Percentiles rank a stretch among this genome's conserved stretches.
Evolutionary conservation across 2,113 vertebrate genomes (phyloP).

Genomic region (Amazona vittata): DNA sequence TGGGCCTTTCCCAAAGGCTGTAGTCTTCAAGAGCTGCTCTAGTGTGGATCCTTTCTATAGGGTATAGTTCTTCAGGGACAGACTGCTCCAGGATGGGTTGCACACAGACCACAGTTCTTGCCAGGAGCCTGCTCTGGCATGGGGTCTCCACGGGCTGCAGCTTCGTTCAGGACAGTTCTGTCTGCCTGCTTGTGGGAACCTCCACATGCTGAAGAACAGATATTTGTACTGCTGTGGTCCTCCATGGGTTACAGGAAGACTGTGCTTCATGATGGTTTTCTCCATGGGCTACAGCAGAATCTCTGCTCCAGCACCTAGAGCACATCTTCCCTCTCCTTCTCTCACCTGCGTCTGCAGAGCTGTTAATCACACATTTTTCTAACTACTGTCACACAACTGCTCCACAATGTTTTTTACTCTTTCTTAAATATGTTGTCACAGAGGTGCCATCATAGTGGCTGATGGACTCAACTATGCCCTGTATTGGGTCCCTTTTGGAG

Average conservation of each 20-base stretch:
- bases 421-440: neutral
- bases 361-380: neutral
- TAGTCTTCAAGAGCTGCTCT: neutral
- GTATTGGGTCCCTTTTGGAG: neutral
- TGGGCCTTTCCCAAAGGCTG: neutral
- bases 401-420: neutral
- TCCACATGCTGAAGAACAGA: neutral
- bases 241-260: neutral
- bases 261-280: neutral
- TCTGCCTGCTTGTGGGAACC: neutral
- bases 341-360: neutral
- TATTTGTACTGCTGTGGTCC: neutral
- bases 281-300: neutral
- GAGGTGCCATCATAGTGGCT: neutral
- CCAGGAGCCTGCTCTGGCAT: neutral
- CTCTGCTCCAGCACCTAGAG: neutral
- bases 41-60: neutral
- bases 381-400: neutral
- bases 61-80: neutral
- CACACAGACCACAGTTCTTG: neutral
- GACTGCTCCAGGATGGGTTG: neutral
- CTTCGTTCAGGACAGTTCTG: neutral
- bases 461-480: neutral
- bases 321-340: neutral
- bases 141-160: neutral